A percentile compares a stretch with the other conserved stretches of the same genome.
phyloP scores from a whole-genome alignment of 2,888 invertebrate species.

The Athalia rosae region DNA sequence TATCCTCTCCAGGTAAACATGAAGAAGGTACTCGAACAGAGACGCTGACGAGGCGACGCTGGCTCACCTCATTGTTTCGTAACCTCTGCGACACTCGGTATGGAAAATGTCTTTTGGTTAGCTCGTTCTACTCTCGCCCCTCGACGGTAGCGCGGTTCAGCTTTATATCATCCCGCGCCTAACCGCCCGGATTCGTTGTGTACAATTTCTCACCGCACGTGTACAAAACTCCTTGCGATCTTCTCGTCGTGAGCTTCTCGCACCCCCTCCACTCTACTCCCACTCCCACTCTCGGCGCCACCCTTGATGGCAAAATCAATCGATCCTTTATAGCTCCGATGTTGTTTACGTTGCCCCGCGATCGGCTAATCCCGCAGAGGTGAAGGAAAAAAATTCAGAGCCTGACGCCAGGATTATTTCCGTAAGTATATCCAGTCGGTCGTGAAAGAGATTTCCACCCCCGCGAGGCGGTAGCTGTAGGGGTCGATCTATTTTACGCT shows the following conservation, averaged over 20 bases:
- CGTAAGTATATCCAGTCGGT: background rate
- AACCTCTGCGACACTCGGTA: conserved; percentile 53
- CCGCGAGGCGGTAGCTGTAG: no score
- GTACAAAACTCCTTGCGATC: no score
- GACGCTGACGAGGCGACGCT: conserved; percentile 53
- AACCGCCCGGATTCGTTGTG: no score
- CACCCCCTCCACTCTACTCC: background rate
- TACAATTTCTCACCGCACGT: no score
- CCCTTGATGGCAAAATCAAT: conserved; percentile 6
- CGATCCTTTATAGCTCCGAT: background rate
- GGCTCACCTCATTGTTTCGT: conserved; percentile 59
- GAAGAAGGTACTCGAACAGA: conserved; percentile 35
- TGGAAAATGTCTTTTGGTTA: conserved; percentile 52
- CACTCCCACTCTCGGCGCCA: background rate
- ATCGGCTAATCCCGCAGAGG: background rate
- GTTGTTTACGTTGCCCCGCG: background rate
- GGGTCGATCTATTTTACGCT: no score
- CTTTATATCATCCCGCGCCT: no score
- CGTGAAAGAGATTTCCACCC: background rate
- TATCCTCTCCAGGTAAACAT: conserved; percentile 36
- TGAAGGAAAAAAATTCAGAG: background rate
- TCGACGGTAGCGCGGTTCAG: background rate
- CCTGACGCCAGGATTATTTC: background rate
- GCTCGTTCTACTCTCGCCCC: conserved; percentile 42
- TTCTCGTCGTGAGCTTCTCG: no score